These are phyloP conservation scores for Epinephelus coioides DNA, from an alignment of 2,797 vertebrate genomes.

Conservation along the genomic window DNA sequence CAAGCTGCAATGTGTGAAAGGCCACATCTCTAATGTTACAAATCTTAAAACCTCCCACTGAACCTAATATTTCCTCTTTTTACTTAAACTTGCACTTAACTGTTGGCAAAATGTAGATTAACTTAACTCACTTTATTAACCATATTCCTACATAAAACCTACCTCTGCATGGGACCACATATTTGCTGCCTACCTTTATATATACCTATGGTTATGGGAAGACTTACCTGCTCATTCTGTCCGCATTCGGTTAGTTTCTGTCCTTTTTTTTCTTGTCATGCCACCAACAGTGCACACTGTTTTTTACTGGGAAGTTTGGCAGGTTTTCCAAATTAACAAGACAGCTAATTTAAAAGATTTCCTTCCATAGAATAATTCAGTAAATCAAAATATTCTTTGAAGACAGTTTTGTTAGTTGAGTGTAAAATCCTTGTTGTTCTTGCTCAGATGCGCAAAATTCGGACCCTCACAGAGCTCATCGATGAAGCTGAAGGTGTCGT, in stretches of 20 bases:
- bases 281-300: not conserved
- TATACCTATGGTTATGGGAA: not conserved
- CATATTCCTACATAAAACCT: no score
- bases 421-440: not conserved
- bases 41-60: no score
- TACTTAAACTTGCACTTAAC: no score
- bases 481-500: constrained; percentile 87
- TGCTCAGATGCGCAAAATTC: constrained; percentile 89
- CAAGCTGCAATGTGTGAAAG: no score
- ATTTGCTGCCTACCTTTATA: no score
- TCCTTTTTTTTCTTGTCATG: not conserved
- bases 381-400: not conserved
- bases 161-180: no score
- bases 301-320: not conserved
- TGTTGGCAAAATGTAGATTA: no score
- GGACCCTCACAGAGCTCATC: constrained; percentile 91
- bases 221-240: not conserved
- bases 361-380: not conserved
- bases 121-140: no score
- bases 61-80: no score
- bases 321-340: not conserved
- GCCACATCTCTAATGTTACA: no score
- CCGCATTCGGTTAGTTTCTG: not conserved
- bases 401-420: not conserved
- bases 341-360: not conserved